Conservation (phyloP, 2,113 vertebrate genomes). For the Cyanocitta stelleri region DNA sequence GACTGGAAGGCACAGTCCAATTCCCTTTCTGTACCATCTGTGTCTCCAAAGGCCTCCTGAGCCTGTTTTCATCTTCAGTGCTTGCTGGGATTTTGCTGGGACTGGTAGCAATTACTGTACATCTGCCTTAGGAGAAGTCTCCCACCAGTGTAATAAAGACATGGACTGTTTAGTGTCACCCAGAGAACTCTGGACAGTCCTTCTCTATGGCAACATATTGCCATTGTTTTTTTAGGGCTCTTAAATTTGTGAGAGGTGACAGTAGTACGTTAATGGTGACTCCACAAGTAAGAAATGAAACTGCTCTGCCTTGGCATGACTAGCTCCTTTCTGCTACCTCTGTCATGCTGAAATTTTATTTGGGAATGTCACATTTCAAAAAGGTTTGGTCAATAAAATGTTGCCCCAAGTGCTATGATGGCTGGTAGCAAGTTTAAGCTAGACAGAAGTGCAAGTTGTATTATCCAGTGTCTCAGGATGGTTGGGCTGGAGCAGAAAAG, state of each 20-base stretch:
- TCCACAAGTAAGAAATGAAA: neutral
- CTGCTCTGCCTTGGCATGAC: neutral
- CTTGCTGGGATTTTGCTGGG: neutral
- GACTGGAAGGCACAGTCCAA: neutral
- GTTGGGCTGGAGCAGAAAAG: neutral
- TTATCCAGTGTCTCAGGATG: neutral
- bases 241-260: neutral
- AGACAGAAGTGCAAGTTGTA: neutral
- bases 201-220: neutral
- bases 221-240: neutral
- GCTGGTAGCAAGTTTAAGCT: neutral
- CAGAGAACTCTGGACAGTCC: neutral
- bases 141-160: neutral
- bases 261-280: accelerated
- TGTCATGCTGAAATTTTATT: neutral
- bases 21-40: neutral
- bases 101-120: neutral
- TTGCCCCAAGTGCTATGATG: neutral
- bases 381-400: neutral
- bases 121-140: neutral
- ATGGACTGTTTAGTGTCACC: neutral
- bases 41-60: neutral
- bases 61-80: neutral
- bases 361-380: neutral
- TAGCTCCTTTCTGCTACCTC: neutral